phyloP scores from a whole-genome alignment of 2,113 vertebrate genomes.

The Oreochromis tanganicae region DNA sequence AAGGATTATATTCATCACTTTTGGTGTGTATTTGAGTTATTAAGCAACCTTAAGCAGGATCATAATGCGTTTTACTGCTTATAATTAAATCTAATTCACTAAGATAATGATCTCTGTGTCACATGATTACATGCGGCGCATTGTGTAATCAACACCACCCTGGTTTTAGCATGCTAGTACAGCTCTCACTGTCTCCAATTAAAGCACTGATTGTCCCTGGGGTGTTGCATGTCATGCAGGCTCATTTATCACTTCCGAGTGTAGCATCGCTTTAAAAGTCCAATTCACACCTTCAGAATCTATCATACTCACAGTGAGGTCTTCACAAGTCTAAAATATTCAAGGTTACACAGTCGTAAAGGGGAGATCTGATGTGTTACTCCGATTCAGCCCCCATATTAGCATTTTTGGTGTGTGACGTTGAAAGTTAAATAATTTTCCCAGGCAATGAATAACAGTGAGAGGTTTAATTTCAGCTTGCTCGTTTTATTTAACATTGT shows the following conservation, averaged over 20 bases:
- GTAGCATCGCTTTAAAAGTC: constrained; percentile 32
- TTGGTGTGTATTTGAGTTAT: neutral
- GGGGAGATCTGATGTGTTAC: neutral
- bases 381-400: neutral
- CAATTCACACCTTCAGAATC: constrained; percentile 50
- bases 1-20: neutral
- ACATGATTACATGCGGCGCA: constrained; percentile 14
- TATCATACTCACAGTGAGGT: neutral
- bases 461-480: neutral
- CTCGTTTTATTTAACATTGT: neutral
- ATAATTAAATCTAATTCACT: constrained; percentile 39
- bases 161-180: constrained; percentile 38
- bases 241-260: constrained; percentile 25
- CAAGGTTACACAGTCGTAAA: neutral
- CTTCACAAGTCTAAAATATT: neutral
- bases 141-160: constrained; percentile 49
- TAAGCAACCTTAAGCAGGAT: neutral
- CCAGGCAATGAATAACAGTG: neutral
- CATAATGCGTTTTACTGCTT: neutral
- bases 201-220: constrained; percentile 31
- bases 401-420: neutral
- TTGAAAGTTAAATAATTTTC: neutral
- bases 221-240: constrained; percentile 25
- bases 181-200: constrained; percentile 13
- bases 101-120: constrained; percentile 41